Conservation (phyloP, 2,888 invertebrate genomes). For the Eupithecia abbreviata region DNA sequence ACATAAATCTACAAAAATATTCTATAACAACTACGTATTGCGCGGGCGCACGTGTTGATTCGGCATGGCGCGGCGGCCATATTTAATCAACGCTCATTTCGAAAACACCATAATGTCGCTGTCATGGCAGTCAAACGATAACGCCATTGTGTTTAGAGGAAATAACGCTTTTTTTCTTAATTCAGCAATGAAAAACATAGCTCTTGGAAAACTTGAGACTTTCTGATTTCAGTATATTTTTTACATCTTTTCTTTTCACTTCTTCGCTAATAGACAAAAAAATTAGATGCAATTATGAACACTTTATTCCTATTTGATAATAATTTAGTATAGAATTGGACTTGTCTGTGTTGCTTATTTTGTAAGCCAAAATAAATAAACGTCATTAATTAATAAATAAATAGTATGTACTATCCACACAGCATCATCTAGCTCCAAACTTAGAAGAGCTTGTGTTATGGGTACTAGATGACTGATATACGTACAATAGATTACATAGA, state of each 20-base stretch:
- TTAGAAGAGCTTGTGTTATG: too few relatives aligned
- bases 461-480: too few relatives aligned
- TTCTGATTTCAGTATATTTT: neutral
- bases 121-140: conserved; percentile 57
- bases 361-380: too few relatives aligned
- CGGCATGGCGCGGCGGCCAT: conserved; percentile 57
- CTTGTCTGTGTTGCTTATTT: too few relatives aligned
- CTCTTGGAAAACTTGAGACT: neutral
- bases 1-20: neutral
- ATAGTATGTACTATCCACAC: too few relatives aligned
- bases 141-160: conserved; percentile 6
- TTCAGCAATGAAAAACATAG: neutral
- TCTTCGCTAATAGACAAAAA: too few relatives aligned
- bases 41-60: conserved; percentile 60
- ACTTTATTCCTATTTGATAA: too few relatives aligned
- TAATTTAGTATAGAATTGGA: too few relatives aligned
- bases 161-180: neutral
- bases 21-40: neutral
- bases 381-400: too few relatives aligned
- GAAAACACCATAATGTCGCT: conserved; percentile 66
- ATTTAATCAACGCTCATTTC: conserved; percentile 70
- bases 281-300: too few relatives aligned
- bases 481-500: too few relatives aligned
- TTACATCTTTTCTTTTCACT: neutral
- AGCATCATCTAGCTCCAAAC: too few relatives aligned